Evolutionary conservation across 2,888 invertebrate species (phyloP).

Genomic region (Chloromyia formosa): DNA sequence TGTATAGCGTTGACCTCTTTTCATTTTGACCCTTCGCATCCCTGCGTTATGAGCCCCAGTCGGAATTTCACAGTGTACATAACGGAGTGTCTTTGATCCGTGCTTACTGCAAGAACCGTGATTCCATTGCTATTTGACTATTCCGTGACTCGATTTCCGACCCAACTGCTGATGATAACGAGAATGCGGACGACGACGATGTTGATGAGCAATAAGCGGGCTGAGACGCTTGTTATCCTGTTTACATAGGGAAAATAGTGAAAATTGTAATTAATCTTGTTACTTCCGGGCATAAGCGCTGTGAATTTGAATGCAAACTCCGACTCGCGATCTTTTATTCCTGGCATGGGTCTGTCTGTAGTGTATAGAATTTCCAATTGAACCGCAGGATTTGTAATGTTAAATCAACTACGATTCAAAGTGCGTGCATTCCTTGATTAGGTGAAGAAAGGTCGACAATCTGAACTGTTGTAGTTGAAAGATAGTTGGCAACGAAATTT

Average conservation of each 20-base stretch:
- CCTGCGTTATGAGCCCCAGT: neutral
- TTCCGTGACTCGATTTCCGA: neutral
- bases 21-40: neutral
- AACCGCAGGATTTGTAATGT: conserved; percentile 1
- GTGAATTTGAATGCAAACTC: conserved; percentile 37
- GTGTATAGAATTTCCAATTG: neutral
- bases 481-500: too few relatives aligned
- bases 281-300: conserved; percentile 46
- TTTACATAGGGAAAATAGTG: conserved; percentile 43
- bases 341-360: neutral
- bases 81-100: neutral
- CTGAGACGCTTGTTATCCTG: conserved; percentile 46
- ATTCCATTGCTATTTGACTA: conserved; percentile 36
- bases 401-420: neutral
- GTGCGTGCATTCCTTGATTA: too few relatives aligned
- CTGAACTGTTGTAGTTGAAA: too few relatives aligned
- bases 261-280: conserved; percentile 49
- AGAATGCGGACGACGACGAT: neutral
- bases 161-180: neutral
- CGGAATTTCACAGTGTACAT: too few relatives aligned
- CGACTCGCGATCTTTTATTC: neutral
- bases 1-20: conserved; percentile 29
- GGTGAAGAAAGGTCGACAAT: too few relatives aligned
- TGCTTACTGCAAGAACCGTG: conserved; percentile 22
- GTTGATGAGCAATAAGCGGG: conserved; percentile 31